phyloP scores from a whole-genome alignment of 2,113 vertebrate species.

The Orthochromis malagaraziensis region DNA sequence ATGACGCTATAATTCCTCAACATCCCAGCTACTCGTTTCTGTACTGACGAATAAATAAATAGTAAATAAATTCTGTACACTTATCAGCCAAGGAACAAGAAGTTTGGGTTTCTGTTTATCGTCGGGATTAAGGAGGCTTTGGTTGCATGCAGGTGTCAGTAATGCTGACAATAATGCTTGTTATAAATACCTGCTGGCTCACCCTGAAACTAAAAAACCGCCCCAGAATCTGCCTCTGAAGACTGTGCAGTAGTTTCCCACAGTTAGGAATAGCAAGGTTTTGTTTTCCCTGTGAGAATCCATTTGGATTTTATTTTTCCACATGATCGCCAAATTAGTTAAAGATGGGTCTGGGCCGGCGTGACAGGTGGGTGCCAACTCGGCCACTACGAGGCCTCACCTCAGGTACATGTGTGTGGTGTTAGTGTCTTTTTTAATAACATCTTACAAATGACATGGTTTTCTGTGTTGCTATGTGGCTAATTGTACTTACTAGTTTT shows the following conservation, averaged over 20 bases:
- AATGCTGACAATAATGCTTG: neutral
- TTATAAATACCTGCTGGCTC: neutral
- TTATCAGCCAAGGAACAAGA: neutral
- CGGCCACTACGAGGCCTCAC: neutral
- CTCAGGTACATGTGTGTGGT: neutral
- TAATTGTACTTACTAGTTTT: neutral
- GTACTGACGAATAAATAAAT: neutral
- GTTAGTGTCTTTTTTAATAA: neutral
- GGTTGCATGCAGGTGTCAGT: neutral
- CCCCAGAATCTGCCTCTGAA: neutral
- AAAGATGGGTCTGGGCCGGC: accelerated
- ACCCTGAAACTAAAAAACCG: neutral
- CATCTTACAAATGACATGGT: accelerated
- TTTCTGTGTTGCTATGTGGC: neutral
- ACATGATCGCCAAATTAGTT: neutral
- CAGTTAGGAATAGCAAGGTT: neutral
- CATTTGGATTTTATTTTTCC: neutral
- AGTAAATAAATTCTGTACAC: neutral
- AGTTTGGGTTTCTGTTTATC: neutral
- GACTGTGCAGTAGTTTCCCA: neutral
- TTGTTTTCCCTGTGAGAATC: neutral
- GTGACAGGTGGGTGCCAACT: neutral
- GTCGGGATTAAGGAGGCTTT: neutral
- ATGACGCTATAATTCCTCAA: neutral
- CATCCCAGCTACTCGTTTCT: neutral